Base-by-base conservation (phyloP, 2,888 invertebrate species). In the Philaethria dido region DNA sequence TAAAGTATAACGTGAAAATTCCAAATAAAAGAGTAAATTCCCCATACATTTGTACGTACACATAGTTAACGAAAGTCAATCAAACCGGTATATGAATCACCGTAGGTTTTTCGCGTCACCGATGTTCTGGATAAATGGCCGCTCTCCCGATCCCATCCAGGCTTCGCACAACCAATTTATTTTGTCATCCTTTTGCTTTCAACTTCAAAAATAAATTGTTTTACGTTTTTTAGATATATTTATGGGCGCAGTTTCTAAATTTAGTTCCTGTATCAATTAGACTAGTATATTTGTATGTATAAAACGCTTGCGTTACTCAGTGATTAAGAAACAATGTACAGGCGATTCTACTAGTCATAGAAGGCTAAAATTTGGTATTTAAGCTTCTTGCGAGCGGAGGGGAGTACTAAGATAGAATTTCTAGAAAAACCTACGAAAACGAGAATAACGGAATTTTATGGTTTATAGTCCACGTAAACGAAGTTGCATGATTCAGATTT, bases 31-130 rank as follows among this genome's bases (percentile, higher is more conserved):
- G 9, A 39, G 13, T 8, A 39, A 13, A 36, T 36, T 54, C 20
- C 36, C 11, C 1, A 39, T 55, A 55, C 18, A 55, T 39, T 20
- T 22, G 9, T n/a, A 42, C 11, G 5, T 55, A 9, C 11, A 42
- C 11, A 2, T 25, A 22, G 45, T 57, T 20, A 60, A 65, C 52
- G 44, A 60, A 65, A 60, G 64, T 57, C 65, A 52, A 60, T 65
- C 42, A 65, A 44, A 22, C 25, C 42, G 25, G n/a, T 18, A 39
- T 47, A 60, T 60, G 60, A 33, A 60, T 47, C 57, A 57, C 45
- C 6, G 39, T 22, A 65, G 65, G 65, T 44, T 65, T 60, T 48
- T 42, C 65, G 60, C 65, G 65, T 65, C 65, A 29, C 60, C 65
- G 50, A 18, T 44, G 65, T 50, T 52, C 59, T 60, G 59, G 44